Conservation (phyloP, 2,113 vertebrate species). For the Motacilla alba region DNA sequence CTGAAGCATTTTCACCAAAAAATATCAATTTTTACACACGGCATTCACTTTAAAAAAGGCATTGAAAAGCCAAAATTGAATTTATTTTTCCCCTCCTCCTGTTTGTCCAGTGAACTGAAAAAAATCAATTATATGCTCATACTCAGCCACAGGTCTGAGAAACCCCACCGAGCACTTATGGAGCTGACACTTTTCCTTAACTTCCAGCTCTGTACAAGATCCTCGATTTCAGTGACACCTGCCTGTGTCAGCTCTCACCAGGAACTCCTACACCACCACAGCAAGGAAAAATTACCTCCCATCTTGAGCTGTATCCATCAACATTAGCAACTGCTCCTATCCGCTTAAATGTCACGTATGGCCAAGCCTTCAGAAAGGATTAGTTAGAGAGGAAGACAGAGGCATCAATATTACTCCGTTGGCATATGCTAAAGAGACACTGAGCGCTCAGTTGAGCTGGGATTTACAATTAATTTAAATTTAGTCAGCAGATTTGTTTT, state of each 20-base stretch:
- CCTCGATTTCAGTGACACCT: background rate
- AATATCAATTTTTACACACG: background rate
- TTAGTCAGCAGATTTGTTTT: background rate
- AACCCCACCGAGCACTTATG: background rate
- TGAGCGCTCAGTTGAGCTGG: background rate
- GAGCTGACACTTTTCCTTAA: slow-evolving; percentile 8
- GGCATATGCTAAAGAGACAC: background rate
- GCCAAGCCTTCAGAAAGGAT: slow-evolving; percentile 15
- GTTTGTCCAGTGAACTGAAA: background rate
- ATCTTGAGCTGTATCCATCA: background rate
- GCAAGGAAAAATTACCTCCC: background rate
- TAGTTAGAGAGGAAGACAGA: background rate
- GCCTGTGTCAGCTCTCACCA: background rate
- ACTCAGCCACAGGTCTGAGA: background rate
- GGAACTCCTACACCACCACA: background rate
- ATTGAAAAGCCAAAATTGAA: background rate
- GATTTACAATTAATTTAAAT: slow-evolving; percentile 45
- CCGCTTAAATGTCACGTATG: background rate
- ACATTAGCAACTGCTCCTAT: background rate
- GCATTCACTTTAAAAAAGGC: background rate
- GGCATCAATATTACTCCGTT: background rate
- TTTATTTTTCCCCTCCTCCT: background rate
- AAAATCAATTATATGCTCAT: background rate
- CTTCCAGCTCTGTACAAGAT: background rate
- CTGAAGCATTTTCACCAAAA: background rate